Percentiles rank a stretch among this genome's conserved stretches.
Conservation (phyloP, 1,140 invertebrate species). For the Whitmania pigra region DNA sequence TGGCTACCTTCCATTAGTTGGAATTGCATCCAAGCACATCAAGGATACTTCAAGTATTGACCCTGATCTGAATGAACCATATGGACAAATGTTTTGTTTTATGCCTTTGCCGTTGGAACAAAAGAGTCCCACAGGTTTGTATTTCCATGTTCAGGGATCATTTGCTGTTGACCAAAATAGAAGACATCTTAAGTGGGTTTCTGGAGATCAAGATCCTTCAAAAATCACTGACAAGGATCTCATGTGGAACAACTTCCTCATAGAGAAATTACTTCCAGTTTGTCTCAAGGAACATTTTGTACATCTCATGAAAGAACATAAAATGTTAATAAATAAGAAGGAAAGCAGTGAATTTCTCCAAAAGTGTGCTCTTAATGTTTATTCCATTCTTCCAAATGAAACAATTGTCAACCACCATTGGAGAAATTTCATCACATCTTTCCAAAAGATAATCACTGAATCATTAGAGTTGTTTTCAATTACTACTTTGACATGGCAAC, state of each 20-base stretch:
- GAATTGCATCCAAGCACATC: not conserved
- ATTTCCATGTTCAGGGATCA: conserved; percentile 21
- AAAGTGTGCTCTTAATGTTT: not conserved
- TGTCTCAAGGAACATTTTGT: conserved; percentile 6
- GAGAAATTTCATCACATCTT: not conserved
- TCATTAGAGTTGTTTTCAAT: too few relatives aligned
- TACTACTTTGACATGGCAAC: too few relatives aligned
- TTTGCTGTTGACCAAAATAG: conserved; percentile 22
- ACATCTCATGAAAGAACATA: not conserved
- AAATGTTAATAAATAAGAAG: not conserved
- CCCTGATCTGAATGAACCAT: conserved; percentile 4
- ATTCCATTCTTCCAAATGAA: not conserved
- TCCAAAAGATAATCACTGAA: too few relatives aligned
- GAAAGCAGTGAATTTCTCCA: not conserved
- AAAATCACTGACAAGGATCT: conserved; percentile 1
- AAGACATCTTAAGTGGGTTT: conserved; percentile 21
- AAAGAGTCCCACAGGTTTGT: conserved; percentile 18
- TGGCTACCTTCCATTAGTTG: conserved; percentile 13
- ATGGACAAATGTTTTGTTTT: conserved; percentile 24
- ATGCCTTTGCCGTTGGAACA: conserved; percentile 22
- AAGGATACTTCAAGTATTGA: not conserved
- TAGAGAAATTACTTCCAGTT: conserved; percentile 17
- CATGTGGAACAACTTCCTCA: conserved; percentile 20
- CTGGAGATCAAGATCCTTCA: conserved; percentile 16
- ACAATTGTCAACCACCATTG: not conserved